Percentiles rank a stretch among this genome's conserved stretches.
Conservation (phyloP, 2,113 vertebrate species). For the Nothocercus nigrocapillus region DNA sequence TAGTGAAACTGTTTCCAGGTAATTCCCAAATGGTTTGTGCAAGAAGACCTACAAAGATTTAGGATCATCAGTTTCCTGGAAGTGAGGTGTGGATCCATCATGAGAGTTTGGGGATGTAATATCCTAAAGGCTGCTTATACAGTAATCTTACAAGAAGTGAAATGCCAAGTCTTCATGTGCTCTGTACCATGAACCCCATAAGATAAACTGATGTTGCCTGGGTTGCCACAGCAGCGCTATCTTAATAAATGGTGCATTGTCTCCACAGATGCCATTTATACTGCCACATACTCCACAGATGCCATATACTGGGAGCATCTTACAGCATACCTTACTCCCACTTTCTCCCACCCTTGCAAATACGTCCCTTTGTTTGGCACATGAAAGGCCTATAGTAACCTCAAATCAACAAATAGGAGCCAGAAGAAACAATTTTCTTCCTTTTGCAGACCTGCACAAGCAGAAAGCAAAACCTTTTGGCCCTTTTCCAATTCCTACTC, state of each 20-base stretch:
- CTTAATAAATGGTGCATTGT: background rate
- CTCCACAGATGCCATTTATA: background rate
- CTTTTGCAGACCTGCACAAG: background rate
- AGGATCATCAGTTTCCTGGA: background rate
- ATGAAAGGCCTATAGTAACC: background rate
- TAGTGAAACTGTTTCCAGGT: background rate
- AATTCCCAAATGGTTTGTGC: background rate
- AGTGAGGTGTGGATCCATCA: no score
- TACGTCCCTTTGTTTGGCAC: rapidly evolving
- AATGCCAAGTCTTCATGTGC: background rate
- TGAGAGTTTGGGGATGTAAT: rapidly evolving
- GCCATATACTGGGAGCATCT: background rate
- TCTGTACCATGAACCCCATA: background rate
- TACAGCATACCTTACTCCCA: background rate
- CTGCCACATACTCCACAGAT: background rate
- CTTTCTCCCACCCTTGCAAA: background rate
- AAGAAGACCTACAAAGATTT: background rate
- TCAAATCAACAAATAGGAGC: background rate
- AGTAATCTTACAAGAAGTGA: background rate
- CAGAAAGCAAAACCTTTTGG: background rate
- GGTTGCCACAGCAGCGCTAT: background rate
- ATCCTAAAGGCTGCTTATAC: background rate
- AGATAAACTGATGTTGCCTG: background rate
- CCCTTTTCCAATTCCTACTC: background rate
- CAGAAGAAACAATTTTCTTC: background rate